These are phyloP conservation scores for Bos taurus DNA, from an alignment of 2,113 vertebrate species.

Conservation along the genomic window ARS-UCD2.0 NC_037343.1:34804001-34804500, in stretches of 20 bases:
- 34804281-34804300: not conserved
- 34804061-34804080: not conserved
- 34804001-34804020: not conserved
- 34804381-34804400: not conserved
- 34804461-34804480: not conserved
- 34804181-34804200: not conserved
- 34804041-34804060: not conserved
- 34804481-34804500: not conserved
- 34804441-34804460: not conserved
- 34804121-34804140: not conserved
- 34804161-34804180: not conserved
- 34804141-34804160: not conserved
- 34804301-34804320: not conserved
- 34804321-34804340: not conserved
- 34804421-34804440: not conserved
- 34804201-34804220: not conserved
- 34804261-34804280: not conserved
- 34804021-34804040: not conserved
- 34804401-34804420: not conserved
- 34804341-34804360: not conserved
- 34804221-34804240: not conserved
- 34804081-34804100: not conserved
- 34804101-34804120: not conserved
- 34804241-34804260: not conserved
- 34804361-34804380: not conserved